Evolutionary conservation across 1,140 invertebrate genomes (phyloP).

Genomic region (Heterodera carotae): DNA sequence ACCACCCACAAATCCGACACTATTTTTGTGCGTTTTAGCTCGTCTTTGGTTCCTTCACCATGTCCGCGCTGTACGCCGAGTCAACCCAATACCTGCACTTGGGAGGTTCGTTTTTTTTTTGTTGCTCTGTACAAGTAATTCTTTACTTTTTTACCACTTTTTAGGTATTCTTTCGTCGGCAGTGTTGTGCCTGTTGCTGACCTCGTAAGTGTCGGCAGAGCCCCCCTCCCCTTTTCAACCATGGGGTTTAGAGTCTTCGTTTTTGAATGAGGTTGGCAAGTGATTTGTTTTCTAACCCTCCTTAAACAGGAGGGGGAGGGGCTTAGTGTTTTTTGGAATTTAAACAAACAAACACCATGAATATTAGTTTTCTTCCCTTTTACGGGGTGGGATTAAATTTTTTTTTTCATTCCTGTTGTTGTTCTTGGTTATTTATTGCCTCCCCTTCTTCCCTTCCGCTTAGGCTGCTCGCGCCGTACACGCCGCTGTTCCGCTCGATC

Average conservation of each 20-base stretch:
- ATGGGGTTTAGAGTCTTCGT: no score
- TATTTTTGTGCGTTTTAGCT: slow-evolving; percentile 66
- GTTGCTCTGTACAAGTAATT: slow-evolving; percentile 14
- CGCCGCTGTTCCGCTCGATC: slow-evolving; percentile 74
- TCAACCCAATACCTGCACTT: slow-evolving; percentile 82
- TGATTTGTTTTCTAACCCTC: no score
- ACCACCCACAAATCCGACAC: no score
- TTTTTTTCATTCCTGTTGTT: no score
- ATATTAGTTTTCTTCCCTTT: no score
- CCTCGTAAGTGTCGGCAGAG: slow-evolving; percentile 70
- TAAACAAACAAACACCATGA: no score
- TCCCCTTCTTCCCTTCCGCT: no score
- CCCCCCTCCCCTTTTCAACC: no score
- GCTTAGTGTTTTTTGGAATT: no score
- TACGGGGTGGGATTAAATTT: no score
- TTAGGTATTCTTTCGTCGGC: slow-evolving; percentile 76
- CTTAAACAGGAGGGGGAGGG: no score
- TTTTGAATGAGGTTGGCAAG: no score
- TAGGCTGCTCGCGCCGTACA: slow-evolving; percentile 68
- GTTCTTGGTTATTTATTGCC: neutral
- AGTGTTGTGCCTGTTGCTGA: slow-evolving; percentile 77
- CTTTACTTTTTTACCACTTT: slow-evolving; percentile 26
- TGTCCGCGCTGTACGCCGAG: slow-evolving; percentile 80
- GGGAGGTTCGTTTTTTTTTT: slow-evolving; percentile 69
- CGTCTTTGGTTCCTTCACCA: slow-evolving; percentile 85